Conservation (phyloP, 2,113 vertebrate genomes). For the Cephalopholis sonnerati region DNA sequence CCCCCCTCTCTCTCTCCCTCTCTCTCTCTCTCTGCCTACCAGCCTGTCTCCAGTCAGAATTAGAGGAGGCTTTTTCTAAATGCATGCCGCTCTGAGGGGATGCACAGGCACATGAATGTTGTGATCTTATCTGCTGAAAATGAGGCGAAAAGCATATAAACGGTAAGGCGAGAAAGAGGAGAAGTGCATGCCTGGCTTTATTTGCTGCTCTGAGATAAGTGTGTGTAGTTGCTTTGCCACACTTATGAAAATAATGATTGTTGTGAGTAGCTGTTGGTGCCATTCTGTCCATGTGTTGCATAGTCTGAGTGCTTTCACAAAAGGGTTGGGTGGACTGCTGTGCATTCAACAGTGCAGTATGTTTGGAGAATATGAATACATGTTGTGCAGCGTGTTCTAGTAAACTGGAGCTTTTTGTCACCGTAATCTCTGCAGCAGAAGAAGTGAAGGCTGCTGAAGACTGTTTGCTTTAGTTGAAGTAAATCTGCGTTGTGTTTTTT, state of each 20-base stretch:
- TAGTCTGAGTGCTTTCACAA: slow-evolving; percentile 31
- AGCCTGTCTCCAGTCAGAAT: slow-evolving; percentile 79
- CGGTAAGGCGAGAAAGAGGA: slow-evolving; percentile 76
- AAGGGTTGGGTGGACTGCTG: slow-evolving; percentile 21
- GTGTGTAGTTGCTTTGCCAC: slow-evolving; percentile 54
- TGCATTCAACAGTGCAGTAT: slow-evolving; percentile 49
- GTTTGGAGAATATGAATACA: slow-evolving; percentile 43
- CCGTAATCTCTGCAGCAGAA: slow-evolving; percentile 44
- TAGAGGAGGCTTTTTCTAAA: slow-evolving; percentile 74
- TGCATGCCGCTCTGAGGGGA: slow-evolving; percentile 75
- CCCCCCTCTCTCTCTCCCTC: slow-evolving; percentile 54
- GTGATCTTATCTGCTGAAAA: slow-evolving; percentile 80
- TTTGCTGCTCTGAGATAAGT: slow-evolving; percentile 49
- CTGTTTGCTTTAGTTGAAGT: slow-evolving; percentile 31
- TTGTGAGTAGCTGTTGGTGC: slow-evolving; percentile 46
- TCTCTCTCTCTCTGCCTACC: slow-evolving; percentile 63
- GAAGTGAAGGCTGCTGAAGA: slow-evolving; percentile 10
- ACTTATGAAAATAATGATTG: slow-evolving; percentile 56
- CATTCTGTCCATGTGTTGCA: slow-evolving; percentile 69
- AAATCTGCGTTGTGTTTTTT: slow-evolving; percentile 13
- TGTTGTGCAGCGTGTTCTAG: slow-evolving; percentile 42
- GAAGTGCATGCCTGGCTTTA: slow-evolving; percentile 61
- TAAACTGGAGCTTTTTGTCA: slow-evolving; percentile 47
- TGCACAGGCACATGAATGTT: slow-evolving; percentile 72
- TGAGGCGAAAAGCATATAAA: slow-evolving; percentile 82